Base-by-base conservation (phyloP, 1,140 invertebrate genomes). In the Limonius californicus region DNA sequence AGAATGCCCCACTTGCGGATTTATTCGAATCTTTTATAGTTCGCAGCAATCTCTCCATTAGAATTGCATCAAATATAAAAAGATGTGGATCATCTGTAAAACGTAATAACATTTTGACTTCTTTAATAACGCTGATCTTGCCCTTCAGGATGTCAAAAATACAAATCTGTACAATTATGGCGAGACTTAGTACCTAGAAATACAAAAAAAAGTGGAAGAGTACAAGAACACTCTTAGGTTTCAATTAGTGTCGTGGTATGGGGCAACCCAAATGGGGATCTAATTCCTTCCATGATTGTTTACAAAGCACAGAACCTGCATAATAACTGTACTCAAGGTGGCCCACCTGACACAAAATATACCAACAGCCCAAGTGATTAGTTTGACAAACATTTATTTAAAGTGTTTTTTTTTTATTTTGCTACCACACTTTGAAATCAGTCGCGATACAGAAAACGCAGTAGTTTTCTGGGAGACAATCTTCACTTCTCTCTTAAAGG, bases 301-400 rank as follows among this genome's bases (percentile, higher is more conserved):
- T 74, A 74, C 61, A 74, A 70, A 60, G 59, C 70, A 4, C 35
- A 23, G 54, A 53, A 70, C 59, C 8, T 74, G 7, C 71, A 70
- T 39, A 61, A 75, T 60, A 64, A 63, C 11, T 74, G 72, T 70
- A 59, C 15, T 12, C 61, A 62, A 57, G 63, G 57, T 56, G 71
- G 66, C 11, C 50, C 45, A 42, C 12, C 54, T 27, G 54, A 57
- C 23, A 54, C 56, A 32, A 42, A 43, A 8, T 74, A 70, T 59
- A 9, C 23, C 23, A 27, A 27, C 23, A 27, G 23, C 23, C 23
- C 23, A 27, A 27, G 3, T 9, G 9, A 9, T 27, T 27, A 69
- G 70, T 74, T 76, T 61, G 74, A 76, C 50, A 57, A 47, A 54
- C 3, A 55, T 70, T 9, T 75, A 76, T 4, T 60, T 71, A 58